These are phyloP conservation scores for Siniperca chuatsi DNA, from an alignment of 2,113 vertebrate species.

Conservation along the genomic window DNA sequence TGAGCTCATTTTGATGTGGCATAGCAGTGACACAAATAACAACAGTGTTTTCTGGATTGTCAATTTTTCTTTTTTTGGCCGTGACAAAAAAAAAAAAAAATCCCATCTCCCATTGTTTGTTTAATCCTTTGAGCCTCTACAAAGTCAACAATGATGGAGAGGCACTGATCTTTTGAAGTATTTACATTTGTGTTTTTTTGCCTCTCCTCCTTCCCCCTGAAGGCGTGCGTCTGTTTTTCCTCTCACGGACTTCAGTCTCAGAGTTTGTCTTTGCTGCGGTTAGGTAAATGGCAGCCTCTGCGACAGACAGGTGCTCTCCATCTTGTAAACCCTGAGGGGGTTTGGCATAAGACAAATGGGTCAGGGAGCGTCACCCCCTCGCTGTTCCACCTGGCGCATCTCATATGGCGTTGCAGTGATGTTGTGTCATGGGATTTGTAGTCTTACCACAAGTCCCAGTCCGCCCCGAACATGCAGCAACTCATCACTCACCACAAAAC, in stretches of 20 bases:
- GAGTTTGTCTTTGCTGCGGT: slow-evolving; percentile 65
- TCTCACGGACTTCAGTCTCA: slow-evolving; percentile 17
- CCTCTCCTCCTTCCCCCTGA: slow-evolving; percentile 29
- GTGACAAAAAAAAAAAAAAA: slow-evolving; percentile 41
- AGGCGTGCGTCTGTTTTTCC: slow-evolving; percentile 38
- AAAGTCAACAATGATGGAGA: slow-evolving; percentile 71
- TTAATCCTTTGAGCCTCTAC: slow-evolving; percentile 36
- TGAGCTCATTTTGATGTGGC: slow-evolving; percentile 21
- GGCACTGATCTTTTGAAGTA: slow-evolving; percentile 61
- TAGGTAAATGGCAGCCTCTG: slow-evolving; percentile 70
- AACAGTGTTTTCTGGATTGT: slow-evolving; percentile 45
- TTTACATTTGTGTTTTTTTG: slow-evolving; percentile 62
- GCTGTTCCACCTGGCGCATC: slow-evolving; percentile 49
- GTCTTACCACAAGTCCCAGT: slow-evolving; percentile 13
- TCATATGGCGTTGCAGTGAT: slow-evolving; percentile 2
- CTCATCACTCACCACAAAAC: slow-evolving; percentile 64
- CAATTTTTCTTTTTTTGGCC: slow-evolving; percentile 17
- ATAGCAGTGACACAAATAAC: slow-evolving; percentile 47
- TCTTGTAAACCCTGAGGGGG: slow-evolving; percentile 64
- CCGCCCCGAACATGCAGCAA: neutral
- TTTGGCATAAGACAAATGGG: slow-evolving; percentile 65
- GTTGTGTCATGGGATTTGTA: slow-evolving; percentile 46
- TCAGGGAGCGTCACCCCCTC: slow-evolving; percentile 30
- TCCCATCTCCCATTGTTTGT: slow-evolving; percentile 64
- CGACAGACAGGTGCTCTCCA: slow-evolving; percentile 76